Base-by-base conservation (phyloP, 2,888 invertebrate species). In the Mesorhabditis sp. region DNA sequence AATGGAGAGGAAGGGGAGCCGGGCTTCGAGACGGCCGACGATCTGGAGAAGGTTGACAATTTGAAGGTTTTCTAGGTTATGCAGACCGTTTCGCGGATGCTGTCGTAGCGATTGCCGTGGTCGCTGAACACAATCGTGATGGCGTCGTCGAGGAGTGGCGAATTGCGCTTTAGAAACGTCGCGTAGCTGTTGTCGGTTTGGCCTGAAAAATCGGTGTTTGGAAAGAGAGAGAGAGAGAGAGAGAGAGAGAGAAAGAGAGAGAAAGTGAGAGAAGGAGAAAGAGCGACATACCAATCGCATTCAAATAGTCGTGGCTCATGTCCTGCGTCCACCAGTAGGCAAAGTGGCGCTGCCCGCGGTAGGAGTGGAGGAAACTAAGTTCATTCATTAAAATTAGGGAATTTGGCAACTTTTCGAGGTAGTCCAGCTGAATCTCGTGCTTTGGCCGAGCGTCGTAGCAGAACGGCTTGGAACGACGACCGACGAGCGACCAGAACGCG, bases 91-190 rank as follows among this genome's bases (percentile, higher is more conserved):
- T 85, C 82, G 61, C 87, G 76, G 58, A 87, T 86, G 44, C 76
- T 74, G 43, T 86, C 87, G 70, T 86, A 87, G 44, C 87, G 80
- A 75, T 86, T 85, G 13, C 87, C 87, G 74, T 87, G 87, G 72
- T 87, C 87, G 69, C 86, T 86, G 72, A 86, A 71, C 6, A 83
- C 64, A 43, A 81, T 71, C 5, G 82, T 69, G n/a, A 81, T 74
- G 6, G 80, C 71, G 45, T 82, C 74, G 5, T 80, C 70, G 61
- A 83, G 66, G 13, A 43, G 10, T n/a, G 68, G 15, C 61, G 73
- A 72, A 61, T 77, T 75, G 43, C 62, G 68, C n/a, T 66, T 58
- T 43, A 81, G 69, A 63, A 81, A 80, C 10, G 62, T 61, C 5
- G 70, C 71, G 42, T 75, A 71, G 66, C 79, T 79, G 5, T 72